Evolutionary conservation across 2,113 vertebrate genomes (phyloP), one percentile per base, ranked within the genome.

Genomic region (Calonectris borealis): DNA sequence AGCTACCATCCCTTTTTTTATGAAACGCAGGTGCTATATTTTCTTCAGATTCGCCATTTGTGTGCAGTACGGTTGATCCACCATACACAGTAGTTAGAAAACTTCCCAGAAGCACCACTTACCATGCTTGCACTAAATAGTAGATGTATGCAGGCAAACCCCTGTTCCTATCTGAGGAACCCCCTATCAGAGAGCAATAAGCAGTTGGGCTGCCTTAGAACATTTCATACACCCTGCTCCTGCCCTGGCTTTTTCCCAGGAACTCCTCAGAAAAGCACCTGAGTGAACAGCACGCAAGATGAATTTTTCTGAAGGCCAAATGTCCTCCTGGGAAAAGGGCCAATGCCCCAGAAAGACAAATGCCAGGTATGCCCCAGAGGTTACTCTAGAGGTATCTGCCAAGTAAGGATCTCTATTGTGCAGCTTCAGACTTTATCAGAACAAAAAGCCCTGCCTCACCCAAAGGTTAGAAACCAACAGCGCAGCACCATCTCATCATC

Each of bases 51-150:
- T 65, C 1, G 0, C 57, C 36, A 65, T 24, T 13, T 11, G 42
- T 0, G 2, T 8, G 46, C 34, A 48, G 44, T 44, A 40, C 0
- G 0, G 76, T 36, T 48, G n/a, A 44, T 42, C 10, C 31, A 60
- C 70, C 26, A 11, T 20, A 60, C 0, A 2, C 14, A 42, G 51
- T 1, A 54, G 18, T 32, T 5, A 40, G 10, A 60, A 42, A 61
- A 31, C 52, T 36, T 55, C 18, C 19, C 71, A 55, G 58, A 72
- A 55, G 46, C 46, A 78, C 32, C 19, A 11, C 51, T 60, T 42
- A 36, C 19, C 13, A 31, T 5, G 40, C 32, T 38, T 31, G 40
- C 7, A 26, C 26, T 60, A 22, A 51, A 49, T 3, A 89, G 12
- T 2, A 49, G 9, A 25, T 13, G 21, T 34, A 60, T 8, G 32